Evolutionary conservation across 2,888 invertebrate genomes (phyloP).

Genomic region (Drosophila rellima): DNA sequence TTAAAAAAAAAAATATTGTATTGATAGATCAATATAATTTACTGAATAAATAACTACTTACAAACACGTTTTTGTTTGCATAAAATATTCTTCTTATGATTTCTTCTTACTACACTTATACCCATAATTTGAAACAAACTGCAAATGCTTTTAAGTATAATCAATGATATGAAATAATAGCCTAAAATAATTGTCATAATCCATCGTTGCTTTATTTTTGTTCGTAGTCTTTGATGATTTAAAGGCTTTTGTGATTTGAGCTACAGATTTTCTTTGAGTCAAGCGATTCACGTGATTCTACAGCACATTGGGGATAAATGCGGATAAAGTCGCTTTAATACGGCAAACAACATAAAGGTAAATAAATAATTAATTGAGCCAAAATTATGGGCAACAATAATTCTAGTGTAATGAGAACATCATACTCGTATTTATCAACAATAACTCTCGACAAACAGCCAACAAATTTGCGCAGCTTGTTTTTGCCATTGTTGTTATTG

Average conservation of each 20-base stretch:
- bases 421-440: constrained; percentile 14
- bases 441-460: constrained; percentile 38
- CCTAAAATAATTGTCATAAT: not conserved
- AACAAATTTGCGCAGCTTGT: constrained; percentile 28
- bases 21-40: no score
- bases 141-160: not conserved
- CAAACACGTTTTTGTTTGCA: no score
- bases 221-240: constrained; percentile 6
- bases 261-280: constrained; percentile 7
- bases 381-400: constrained; percentile 32
- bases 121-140: no score
- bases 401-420: constrained; percentile 11
- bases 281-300: not conserved
- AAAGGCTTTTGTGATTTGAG: constrained; percentile 11
- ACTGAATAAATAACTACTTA: no score
- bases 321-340: constrained; percentile 17
- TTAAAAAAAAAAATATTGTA: no score
- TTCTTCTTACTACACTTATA: no score
- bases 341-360: constrained; percentile 6
- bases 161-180: not conserved
- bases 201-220: constrained; percentile 1
- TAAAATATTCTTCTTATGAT: no score
- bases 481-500: not conserved
- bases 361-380: constrained; percentile 52
- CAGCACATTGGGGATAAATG: not conserved